A percentile compares a stretch with the other conserved stretches of the same genome.
Evolutionary conservation across 2,888 invertebrate species (phyloP).

Genomic region (Corythucha ciliata): DNA sequence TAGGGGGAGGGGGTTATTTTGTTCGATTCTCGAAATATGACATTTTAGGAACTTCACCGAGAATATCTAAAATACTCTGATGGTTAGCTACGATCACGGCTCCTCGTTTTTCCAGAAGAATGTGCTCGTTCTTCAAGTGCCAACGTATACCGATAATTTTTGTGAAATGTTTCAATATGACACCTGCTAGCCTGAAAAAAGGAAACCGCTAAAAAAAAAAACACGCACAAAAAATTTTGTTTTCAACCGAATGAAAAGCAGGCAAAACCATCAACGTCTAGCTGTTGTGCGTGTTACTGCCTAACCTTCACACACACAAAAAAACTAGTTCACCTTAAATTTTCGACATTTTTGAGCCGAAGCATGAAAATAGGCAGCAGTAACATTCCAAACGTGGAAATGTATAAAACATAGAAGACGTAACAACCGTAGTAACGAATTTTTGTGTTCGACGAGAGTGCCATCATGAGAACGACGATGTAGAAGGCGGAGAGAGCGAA

Average conservation of each 20-base stretch:
- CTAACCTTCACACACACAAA: too few species aligned
- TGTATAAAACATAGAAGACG: slow-evolving; percentile 31
- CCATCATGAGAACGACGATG: slow-evolving; percentile 26
- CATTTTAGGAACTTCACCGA: too few species aligned
- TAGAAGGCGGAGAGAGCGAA: slow-evolving; percentile 22
- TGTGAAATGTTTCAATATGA: slow-evolving; percentile 58
- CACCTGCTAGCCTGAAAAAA: slow-evolving; percentile 59
- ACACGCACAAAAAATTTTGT: not conserved
- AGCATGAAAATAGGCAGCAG: slow-evolving; percentile 35
- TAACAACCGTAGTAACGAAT: slow-evolving; percentile 35
- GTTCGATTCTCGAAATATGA: not conserved
- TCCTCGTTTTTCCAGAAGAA: slow-evolving; percentile 67
- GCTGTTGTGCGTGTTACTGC: too few species aligned
- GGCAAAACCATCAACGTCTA: too few species aligned
- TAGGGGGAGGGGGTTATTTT: not conserved
- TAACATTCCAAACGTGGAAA: slow-evolving; percentile 28
- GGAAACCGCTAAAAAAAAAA: too few species aligned
- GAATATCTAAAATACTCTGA: slow-evolving; percentile 81
- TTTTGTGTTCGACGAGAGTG: slow-evolving; percentile 31
- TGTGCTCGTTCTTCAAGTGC: slow-evolving; percentile 66
- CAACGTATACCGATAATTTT: slow-evolving; percentile 68
- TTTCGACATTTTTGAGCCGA: slow-evolving; percentile 42
- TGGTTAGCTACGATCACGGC: slow-evolving; percentile 84
- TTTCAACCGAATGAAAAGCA: too few species aligned
- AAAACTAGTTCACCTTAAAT: slow-evolving; percentile 47